Evolutionary conservation across 2,113 vertebrate species (phyloP).

Genomic region (Anarhynchus alexandrinus): DNA sequence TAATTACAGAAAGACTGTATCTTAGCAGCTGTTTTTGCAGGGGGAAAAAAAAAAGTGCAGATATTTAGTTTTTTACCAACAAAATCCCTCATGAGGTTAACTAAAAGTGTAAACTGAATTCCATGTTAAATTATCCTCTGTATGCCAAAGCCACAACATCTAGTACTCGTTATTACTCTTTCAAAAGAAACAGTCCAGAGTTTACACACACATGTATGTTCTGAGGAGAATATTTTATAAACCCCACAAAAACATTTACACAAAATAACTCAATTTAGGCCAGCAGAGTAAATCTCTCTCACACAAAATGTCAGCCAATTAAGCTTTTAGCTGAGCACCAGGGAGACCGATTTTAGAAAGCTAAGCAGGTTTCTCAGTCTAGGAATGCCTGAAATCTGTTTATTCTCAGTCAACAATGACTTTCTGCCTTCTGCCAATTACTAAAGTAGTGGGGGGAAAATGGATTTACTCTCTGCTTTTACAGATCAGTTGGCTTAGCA

Average conservation of each 20-base stretch:
- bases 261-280: conserved; percentile 56
- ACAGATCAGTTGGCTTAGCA: conserved; percentile 34
- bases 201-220: conserved; percentile 39
- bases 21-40: background rate
- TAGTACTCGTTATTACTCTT: conserved; percentile 35
- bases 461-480: conserved; percentile 38
- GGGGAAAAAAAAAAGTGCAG: background rate
- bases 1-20: background rate
- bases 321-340: conserved; percentile 51
- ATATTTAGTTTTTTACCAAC: conserved; percentile 11
- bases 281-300: conserved; percentile 50
- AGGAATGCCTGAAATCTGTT: conserved; percentile 61
- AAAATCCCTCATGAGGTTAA: conserved; percentile 22
- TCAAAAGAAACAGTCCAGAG: conserved; percentile 57
- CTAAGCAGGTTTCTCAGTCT: conserved; percentile 58
- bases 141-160: conserved; percentile 60
- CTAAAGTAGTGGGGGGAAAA: background rate
- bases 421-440: conserved; percentile 61
- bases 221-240: conserved; percentile 53
- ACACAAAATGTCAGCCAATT: conserved; percentile 64
- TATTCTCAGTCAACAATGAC: conserved; percentile 62
- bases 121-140: conserved; percentile 31
- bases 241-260: conserved; percentile 55
- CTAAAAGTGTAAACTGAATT: conserved; percentile 55
- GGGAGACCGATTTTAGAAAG: conserved; percentile 52